A percentile compares a stretch with the other conserved stretches of the same genome.
Evolutionary conservation across 2,113 vertebrate species (phyloP).

Genomic region (Trachemys scripta): DNA sequence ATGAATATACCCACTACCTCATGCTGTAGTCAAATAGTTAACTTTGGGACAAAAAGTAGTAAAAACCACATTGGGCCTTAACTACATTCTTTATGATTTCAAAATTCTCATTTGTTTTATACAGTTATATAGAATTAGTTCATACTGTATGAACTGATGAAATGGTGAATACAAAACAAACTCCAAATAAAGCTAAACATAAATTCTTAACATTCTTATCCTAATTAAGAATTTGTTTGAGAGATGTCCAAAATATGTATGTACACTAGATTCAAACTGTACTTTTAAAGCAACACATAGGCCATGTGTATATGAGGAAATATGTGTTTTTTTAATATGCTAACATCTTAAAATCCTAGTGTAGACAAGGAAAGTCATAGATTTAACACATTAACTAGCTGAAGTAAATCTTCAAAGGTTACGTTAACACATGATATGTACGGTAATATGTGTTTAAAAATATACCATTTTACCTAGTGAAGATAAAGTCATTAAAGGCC

Average conservation of each 20-base stretch:
- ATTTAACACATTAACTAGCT: not conserved
- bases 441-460: not conserved
- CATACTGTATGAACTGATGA: not conserved
- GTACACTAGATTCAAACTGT: not conserved
- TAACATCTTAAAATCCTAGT: not conserved
- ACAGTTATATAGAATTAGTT: not conserved
- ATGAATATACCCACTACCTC: not conserved
- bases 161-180: not conserved
- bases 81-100: not conserved
- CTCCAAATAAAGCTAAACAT: not conserved
- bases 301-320: fast-evolving
- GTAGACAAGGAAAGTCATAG: not conserved
- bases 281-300: not conserved
- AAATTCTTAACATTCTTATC: not conserved
- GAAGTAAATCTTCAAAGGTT: not conserved
- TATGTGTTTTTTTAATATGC: not conserved
- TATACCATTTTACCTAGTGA: fast-evolving
- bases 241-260: not conserved
- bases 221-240: not conserved
- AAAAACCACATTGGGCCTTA: fast-evolving
- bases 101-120: not conserved
- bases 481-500: not conserved
- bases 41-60: not conserved
- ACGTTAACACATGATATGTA: not conserved
- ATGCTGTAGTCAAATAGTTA: not conserved